These are phyloP conservation scores for Phaedon cochleariae DNA, from an alignment of 2,888 invertebrate species.

Conservation along the genomic window DNA sequence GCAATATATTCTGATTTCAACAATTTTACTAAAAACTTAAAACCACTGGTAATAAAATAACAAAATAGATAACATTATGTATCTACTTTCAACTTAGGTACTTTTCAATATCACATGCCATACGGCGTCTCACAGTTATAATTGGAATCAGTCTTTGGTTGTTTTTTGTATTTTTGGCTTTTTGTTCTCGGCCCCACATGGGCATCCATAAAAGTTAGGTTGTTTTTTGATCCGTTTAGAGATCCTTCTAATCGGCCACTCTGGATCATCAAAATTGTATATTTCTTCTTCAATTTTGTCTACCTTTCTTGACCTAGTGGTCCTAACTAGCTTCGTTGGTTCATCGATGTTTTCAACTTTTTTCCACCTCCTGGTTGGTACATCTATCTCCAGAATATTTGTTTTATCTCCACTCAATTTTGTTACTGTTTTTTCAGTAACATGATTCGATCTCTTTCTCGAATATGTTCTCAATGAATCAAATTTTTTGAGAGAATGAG, in stretches of 20 bases:
- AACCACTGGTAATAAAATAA: not conserved
- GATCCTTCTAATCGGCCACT: not conserved
- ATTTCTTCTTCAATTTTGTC: not conserved
- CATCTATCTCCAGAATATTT: too few relatives aligned
- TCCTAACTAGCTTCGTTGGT: too few relatives aligned
- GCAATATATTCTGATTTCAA: too few relatives aligned
- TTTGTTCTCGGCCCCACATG: not conserved
- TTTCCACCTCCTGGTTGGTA: too few relatives aligned
- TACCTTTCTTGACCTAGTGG: not conserved
- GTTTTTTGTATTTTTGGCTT: not conserved
- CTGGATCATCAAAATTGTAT: not conserved
- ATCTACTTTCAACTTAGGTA: not conserved
- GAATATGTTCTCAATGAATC: not conserved
- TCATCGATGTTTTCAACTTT: too few relatives aligned
- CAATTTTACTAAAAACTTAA: too few relatives aligned
- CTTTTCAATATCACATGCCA: not conserved
- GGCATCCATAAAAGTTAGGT: not conserved
- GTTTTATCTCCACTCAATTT: not conserved
- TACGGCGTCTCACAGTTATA: not conserved
- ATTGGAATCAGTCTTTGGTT: not conserved
- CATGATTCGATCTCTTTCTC: not conserved
- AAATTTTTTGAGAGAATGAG: too few relatives aligned
- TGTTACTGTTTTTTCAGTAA: not conserved
- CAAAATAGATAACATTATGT: not conserved
- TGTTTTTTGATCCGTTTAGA: not conserved